Conservation (phyloP, 2,113 vertebrate genomes). For the Lates calcarifer region DNA sequence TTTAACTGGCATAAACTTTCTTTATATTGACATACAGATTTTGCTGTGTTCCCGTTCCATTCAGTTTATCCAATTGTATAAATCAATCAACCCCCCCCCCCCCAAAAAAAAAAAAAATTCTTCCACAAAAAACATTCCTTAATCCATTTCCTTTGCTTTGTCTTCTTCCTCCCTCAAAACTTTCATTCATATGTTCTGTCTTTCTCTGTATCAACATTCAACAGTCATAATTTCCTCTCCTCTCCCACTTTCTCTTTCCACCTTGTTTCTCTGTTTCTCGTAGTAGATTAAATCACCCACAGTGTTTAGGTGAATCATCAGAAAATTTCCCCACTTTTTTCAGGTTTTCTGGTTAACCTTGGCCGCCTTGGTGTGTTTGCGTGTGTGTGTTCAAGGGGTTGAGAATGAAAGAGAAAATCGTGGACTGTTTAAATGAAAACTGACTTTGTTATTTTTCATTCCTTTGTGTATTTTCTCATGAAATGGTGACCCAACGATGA, state of each 20-base stretch:
- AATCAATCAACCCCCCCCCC: neutral
- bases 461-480: constrained; percentile 23
- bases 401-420: constrained; percentile 29
- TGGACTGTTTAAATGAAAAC: neutral
- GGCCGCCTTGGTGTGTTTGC: constrained; percentile 1
- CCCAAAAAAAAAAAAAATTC: neutral
- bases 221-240: neutral
- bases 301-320: constrained; percentile 39
- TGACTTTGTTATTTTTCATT: neutral
- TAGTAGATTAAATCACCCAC: constrained; percentile 16
- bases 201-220: neutral
- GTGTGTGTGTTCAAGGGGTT: neutral
- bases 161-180: neutral
- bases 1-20: neutral
- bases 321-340: constrained; percentile 1
- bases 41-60: neutral
- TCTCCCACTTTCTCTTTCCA: neutral
- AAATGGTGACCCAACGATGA: constrained; percentile 12
- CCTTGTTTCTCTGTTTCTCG: neutral
- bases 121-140: neutral
- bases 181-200: neutral
- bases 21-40: neutral
- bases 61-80: neutral
- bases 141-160: neutral
- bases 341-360: constrained; percentile 15